A percentile compares a stretch with the other conserved stretches of the same genome.
Conservation (phyloP, 2,888 invertebrate genomes). For the Tetropium fuscum region DNA sequence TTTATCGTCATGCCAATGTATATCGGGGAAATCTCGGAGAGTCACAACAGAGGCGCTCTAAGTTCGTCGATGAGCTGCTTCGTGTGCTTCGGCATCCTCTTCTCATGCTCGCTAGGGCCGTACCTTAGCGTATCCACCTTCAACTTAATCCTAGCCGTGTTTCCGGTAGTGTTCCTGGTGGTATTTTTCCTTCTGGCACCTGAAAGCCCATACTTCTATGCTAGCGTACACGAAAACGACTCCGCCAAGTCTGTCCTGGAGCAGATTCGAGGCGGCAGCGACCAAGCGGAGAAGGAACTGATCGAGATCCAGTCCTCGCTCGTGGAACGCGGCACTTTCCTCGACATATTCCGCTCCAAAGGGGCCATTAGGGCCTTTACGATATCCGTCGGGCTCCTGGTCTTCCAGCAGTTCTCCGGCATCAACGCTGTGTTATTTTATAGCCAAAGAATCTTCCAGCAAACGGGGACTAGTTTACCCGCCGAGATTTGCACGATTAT, state of each 20-base stretch:
- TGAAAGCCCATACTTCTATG: slow-evolving; percentile 82
- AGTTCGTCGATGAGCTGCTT: slow-evolving; percentile 85
- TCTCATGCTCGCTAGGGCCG: slow-evolving; percentile 62
- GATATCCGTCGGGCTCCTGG: slow-evolving; percentile 78
- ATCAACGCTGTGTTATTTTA: slow-evolving; percentile 87
- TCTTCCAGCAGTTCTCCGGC: slow-evolving; percentile 87
- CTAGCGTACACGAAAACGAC: slow-evolving; percentile 70
- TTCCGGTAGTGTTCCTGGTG: slow-evolving; percentile 64
- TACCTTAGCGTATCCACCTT: slow-evolving; percentile 75
- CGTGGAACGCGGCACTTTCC: slow-evolving; percentile 4
- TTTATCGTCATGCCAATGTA: slow-evolving; percentile 87
- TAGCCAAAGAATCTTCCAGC: slow-evolving; percentile 77
- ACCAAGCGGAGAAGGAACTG: slow-evolving; percentile 32
- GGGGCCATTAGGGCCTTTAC: slow-evolving; percentile 82
- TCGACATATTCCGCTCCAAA: slow-evolving; percentile 68
- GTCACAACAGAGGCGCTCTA: slow-evolving; percentile 83
- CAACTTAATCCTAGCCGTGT: slow-evolving; percentile 70
- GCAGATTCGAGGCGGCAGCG: slow-evolving; percentile 69
- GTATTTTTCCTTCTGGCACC: slow-evolving; percentile 81
- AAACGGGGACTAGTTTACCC: slow-evolving; percentile 65
- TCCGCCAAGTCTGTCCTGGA: slow-evolving; percentile 76
- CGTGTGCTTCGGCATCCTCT: slow-evolving; percentile 70
- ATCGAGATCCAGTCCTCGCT: slow-evolving; percentile 29
- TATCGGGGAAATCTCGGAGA: slow-evolving; percentile 87
- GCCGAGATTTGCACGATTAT: slow-evolving; percentile 38